Evolutionary conservation across 1,140 invertebrate genomes (phyloP), one percentile per base, ranked within the genome.

Genomic region (Solenopsis invicta): DNA sequence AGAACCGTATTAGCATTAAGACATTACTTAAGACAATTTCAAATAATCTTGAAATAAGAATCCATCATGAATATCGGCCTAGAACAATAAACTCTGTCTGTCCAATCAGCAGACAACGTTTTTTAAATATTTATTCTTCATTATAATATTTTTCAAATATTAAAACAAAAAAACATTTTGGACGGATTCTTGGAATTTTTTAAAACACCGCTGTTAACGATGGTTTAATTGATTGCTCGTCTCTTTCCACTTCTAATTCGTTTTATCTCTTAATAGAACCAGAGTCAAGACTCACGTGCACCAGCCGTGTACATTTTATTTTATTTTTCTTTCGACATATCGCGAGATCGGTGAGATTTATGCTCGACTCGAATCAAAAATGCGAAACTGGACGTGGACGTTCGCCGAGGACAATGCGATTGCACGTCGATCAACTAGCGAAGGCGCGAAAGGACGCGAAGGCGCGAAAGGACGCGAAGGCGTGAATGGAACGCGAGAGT

Each of bases 351-450:
- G 18, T 24, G 24, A 54, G 69, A 82, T 74, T 61, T 74, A 48
- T 74, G 24, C 48, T 45, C 66, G 52, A 80, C 61, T 56, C 45
- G 86, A 85, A 45, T 80, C 29, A 59, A 72, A 61, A 90, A 80
- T 81, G 88, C 91, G 88, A 89, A 66, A 87, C 82, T 85, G 88
- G 37, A 74, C 88, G 80, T 89, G 82, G 86, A 89, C 87, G 88
- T 90, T 91, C 85, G 85, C 86, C 87, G 88, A 88, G 71, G 88
- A 89, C 89, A 91, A 92, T 89, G 91, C 87, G 90, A 92, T 93
- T 86, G 91, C 91, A 87, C 89, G 91, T 87, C 90, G 90, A 85
- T 84, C 85, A 85, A 66, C 76, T 88, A 87, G 89, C 85, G 86
- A 86, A 88, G 87, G 88, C 89, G 87, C 81, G 74, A 90, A 90